These are phyloP conservation scores for Koerneria pararmatus DNA, from an alignment of 2,888 invertebrate genomes.

Conservation along the genomic window DNA sequence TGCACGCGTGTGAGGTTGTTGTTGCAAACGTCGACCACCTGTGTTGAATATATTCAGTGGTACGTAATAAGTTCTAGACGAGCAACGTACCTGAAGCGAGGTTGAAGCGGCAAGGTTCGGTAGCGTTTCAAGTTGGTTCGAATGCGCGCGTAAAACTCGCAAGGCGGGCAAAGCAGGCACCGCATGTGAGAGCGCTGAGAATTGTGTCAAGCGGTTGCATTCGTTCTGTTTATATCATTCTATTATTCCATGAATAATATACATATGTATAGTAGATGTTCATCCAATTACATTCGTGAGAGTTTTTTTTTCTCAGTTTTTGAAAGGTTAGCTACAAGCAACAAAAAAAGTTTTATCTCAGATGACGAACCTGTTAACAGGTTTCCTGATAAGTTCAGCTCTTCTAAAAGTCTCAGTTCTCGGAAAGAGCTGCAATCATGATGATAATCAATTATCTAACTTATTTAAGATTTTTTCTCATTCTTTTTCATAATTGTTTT, in stretches of 20 bases:
- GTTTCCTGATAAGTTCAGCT: slow-evolving; percentile 29
- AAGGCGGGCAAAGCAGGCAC: slow-evolving; percentile 18
- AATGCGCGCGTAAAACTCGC: slow-evolving; percentile 20
- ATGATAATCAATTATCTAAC: neutral
- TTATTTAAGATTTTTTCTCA: too few relatives aligned
- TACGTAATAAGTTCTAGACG: neutral
- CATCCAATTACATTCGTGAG: too few relatives aligned
- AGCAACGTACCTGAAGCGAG: slow-evolving; percentile 14
- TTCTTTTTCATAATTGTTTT: too few relatives aligned
- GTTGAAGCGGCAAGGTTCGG: slow-evolving; percentile 19
- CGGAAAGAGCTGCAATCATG: slow-evolving; percentile 29
- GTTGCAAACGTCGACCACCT: slow-evolving; percentile 63
- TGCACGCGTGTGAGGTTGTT: slow-evolving; percentile 60
- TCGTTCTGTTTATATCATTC: too few relatives aligned
- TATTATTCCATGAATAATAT: too few relatives aligned
- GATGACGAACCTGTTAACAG: neutral
- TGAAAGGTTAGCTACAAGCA: too few relatives aligned
- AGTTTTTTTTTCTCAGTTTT: too few relatives aligned
- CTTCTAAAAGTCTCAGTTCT: slow-evolving; percentile 35
- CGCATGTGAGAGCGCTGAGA: slow-evolving; percentile 13
- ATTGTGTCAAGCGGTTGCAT: too few relatives aligned
- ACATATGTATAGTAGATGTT: too few relatives aligned
- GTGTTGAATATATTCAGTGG: neutral
- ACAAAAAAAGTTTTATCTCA: too few relatives aligned
- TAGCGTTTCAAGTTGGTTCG: slow-evolving; percentile 16